These are phyloP conservation scores for Cardiocondyla obscurior DNA, from an alignment of 1,140 invertebrate species.

Conservation along the genomic window DNA sequence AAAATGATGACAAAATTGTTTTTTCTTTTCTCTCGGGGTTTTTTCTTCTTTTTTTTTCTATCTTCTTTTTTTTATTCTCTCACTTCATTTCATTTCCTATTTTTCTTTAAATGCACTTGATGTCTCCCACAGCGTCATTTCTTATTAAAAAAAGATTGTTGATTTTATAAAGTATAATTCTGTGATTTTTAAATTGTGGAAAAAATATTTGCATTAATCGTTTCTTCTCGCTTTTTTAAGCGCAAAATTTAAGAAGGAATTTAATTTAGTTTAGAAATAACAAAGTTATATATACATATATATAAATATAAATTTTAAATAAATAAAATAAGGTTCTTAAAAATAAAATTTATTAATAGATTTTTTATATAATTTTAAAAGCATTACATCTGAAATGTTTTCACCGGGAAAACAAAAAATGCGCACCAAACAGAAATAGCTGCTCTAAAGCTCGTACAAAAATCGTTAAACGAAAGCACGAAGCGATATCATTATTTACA, in stretches of 20 bases:
- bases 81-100: neutral
- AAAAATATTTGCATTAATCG: neutral
- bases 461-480: neutral
- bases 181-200: neutral
- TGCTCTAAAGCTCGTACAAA: neutral
- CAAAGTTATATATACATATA: neutral
- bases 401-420: neutral
- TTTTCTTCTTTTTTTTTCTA: neutral
- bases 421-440: neutral
- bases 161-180: conserved; percentile 20
- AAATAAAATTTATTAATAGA: neutral
- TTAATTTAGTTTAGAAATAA: neutral
- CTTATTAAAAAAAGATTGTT: conserved; percentile 14
- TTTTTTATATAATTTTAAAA: neutral
- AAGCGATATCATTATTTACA: neutral
- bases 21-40: conserved; percentile 4
- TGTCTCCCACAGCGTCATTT: neutral
- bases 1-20: neutral
- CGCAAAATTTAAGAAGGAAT: neutral
- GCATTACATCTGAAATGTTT: neutral
- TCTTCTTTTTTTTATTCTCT: neutral
- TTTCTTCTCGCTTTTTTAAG: neutral
- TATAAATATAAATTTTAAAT: neutral
- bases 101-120: conserved; percentile 8
- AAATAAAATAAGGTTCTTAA: conserved; percentile 5